Percentiles rank a stretch among this genome's conserved stretches.
Conservation (phyloP, 2,797 vertebrate species). For the Notoglanidium macrostoma region DNA sequence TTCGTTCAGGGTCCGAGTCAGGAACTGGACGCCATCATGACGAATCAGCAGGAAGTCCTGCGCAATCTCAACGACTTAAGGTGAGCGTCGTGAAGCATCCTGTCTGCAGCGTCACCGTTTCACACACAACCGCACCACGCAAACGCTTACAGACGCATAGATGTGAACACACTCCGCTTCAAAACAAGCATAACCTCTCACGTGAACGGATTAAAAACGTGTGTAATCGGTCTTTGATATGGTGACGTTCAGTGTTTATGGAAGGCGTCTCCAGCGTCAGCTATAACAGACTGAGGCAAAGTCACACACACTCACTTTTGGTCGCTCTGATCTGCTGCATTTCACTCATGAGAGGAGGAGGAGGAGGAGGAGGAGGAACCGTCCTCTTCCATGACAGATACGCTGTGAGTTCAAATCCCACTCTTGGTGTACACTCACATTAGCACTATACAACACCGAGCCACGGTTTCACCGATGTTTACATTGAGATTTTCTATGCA, state of each 20-base stretch:
- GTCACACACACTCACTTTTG: background rate
- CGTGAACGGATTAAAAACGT: background rate
- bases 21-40: constrained; percentile 79
- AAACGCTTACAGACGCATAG: background rate
- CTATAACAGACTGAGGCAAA: background rate
- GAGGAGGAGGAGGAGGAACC: background rate
- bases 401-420: background rate
- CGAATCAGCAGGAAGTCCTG: constrained; percentile 87
- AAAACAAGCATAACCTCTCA: background rate
- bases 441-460: background rate
- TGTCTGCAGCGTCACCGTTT: background rate
- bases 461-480: background rate
- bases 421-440: background rate
- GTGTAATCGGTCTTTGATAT: background rate
- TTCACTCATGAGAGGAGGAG: background rate
- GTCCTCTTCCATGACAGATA: background rate
- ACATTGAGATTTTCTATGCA: background rate
- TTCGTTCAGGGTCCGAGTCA: constrained; percentile 72
- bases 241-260: background rate
- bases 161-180: background rate
- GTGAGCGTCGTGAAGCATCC: constrained; percentile 69
- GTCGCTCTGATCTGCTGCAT: background rate
- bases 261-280: background rate
- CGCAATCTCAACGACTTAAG: constrained; percentile 86
- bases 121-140: background rate